A percentile compares a stretch with the other conserved stretches of the same genome.
Conservation (phyloP, 2,888 invertebrate species). For the Trypoxylon attenuatum region DNA sequence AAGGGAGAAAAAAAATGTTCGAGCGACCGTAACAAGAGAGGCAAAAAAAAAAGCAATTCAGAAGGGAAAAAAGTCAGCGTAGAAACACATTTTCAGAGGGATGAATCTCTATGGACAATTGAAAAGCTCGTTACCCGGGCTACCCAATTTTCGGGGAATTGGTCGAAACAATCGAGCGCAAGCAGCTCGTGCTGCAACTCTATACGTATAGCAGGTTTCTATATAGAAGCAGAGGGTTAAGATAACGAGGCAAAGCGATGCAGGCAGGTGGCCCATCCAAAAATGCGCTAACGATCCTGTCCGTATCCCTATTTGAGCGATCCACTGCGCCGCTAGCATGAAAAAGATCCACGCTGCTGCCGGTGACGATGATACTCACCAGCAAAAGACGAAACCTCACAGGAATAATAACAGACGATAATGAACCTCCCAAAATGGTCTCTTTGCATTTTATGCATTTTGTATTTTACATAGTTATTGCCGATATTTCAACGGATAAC, state of each 20-base stretch:
- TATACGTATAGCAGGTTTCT: too few species aligned
- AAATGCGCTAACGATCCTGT: conserved; percentile 6
- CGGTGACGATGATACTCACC: conserved; percentile 16
- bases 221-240: background rate
- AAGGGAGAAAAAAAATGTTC: too few species aligned
- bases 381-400: conserved; percentile 19
- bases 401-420: conserved; percentile 34
- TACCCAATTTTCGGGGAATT: background rate
- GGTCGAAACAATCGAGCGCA: background rate
- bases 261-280: conserved; percentile 27
- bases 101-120: too few species aligned
- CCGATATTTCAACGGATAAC: too few species aligned
- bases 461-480: too few species aligned
- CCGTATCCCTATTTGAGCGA: background rate
- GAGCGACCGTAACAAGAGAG: too few species aligned
- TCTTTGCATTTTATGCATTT: background rate
- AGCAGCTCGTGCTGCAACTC: background rate
- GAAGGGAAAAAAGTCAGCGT: too few species aligned
- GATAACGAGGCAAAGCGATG: background rate
- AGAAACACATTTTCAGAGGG: too few species aligned
- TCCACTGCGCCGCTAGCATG: background rate
- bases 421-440: conserved; percentile 6
- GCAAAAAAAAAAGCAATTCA: too few species aligned
- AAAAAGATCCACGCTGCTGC: background rate
- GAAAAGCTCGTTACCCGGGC: too few species aligned